phyloP scores from a whole-genome alignment of 23 tunicate species.

The Corella eumyota region DNA sequence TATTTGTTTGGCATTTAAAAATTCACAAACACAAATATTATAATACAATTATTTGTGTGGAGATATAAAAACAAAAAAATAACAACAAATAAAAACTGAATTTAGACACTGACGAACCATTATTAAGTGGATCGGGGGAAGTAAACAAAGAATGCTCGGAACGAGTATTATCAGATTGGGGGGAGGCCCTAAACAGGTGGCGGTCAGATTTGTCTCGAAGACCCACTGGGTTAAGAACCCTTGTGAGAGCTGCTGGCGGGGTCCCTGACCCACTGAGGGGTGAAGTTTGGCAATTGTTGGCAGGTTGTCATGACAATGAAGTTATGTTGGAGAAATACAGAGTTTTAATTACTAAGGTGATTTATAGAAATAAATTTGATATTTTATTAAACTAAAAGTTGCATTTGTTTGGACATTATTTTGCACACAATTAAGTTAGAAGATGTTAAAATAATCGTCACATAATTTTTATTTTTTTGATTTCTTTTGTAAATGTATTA shows the following conservation, averaged over 20 bases:
- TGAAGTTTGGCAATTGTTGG: slow-evolving; percentile 91
- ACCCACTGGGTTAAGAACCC: slow-evolving; percentile 50
- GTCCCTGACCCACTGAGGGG: slow-evolving; percentile 83
- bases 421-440: too few species aligned
- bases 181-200: slow-evolving; percentile 58
- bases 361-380: too few species aligned
- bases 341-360: slow-evolving; percentile 54
- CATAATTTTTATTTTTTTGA: background rate
- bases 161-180: slow-evolving; percentile 65
- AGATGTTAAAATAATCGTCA: background rate
- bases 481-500: background rate
- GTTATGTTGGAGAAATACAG: slow-evolving; percentile 70
- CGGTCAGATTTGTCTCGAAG: slow-evolving; percentile 42
- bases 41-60: background rate
- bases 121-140: slow-evolving; percentile 79
- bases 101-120: slow-evolving; percentile 83
- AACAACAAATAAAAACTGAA: background rate
- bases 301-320: slow-evolving; percentile 72
- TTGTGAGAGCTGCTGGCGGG: slow-evolving; percentile 47
- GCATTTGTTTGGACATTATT: too few species aligned
- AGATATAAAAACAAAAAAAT: background rate
- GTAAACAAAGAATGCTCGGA: slow-evolving; percentile 66
- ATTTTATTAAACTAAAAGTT: too few species aligned
- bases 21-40: background rate
- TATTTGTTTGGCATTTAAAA: background rate